These are phyloP conservation scores for Bombylius major DNA, from an alignment of 2,888 invertebrate species.

Conservation along the genomic window DNA sequence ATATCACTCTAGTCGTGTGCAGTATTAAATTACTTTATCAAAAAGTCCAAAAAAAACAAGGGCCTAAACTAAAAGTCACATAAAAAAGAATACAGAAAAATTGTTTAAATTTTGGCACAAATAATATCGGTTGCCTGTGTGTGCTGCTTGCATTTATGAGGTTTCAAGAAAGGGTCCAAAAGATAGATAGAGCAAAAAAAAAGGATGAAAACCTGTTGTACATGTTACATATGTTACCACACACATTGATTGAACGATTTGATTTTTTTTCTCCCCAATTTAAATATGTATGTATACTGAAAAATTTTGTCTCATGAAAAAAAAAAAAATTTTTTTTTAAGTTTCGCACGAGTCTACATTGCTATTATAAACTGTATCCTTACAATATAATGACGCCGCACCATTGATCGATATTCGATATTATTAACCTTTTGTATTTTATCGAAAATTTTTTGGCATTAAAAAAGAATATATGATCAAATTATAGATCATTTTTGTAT, in stretches of 20 bases:
- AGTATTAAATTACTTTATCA: slow-evolving; percentile 1
- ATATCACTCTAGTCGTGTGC: slow-evolving; percentile 6
- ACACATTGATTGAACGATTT: neutral
- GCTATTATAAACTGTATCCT: neutral
- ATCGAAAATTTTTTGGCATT: neutral
- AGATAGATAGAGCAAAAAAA: neutral
- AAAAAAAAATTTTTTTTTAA: neutral
- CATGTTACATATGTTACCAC: neutral
- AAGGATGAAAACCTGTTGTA: neutral
- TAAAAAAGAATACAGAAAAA: too few species aligned
- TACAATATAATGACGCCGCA: neutral
- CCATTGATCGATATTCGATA: neutral
- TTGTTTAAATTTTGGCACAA: too few species aligned
- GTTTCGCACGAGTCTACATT: neutral
- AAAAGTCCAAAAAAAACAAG: too few species aligned
- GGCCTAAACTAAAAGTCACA: too few species aligned
- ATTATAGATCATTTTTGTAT: too few species aligned
- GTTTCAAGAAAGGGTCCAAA: neutral
- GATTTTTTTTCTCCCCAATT: too few species aligned
- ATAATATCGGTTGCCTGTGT: too few species aligned
- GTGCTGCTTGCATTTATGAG: neutral
- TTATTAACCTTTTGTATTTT: neutral
- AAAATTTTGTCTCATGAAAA: too few species aligned
- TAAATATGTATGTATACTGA: too few species aligned
- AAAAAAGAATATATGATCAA: too few species aligned